Conservation (phyloP, 2,888 invertebrate species). For the Netelia melanura region DNA sequence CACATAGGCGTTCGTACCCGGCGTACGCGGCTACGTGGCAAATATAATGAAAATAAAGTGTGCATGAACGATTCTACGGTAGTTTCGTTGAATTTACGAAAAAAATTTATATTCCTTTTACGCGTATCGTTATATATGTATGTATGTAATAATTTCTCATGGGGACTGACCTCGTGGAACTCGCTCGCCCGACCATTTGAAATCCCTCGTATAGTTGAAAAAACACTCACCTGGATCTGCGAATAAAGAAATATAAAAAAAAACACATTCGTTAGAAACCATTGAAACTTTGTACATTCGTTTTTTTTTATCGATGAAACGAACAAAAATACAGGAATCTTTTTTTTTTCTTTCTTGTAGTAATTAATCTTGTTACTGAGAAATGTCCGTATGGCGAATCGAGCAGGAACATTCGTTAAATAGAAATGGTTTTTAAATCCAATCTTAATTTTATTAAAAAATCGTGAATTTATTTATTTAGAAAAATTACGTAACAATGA, state of each 20-base stretch:
- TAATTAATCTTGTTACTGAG: no score
- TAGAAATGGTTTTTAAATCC: no score
- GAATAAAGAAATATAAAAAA: conserved; percentile 49
- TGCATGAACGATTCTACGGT: conserved; percentile 24
- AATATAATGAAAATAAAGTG: conserved; percentile 40
- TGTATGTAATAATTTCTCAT: neutral
- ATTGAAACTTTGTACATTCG: conserved; percentile 33
- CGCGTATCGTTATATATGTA: neutral
- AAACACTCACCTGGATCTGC: conserved; percentile 63
- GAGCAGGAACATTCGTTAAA: no score
- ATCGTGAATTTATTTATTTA: no score
- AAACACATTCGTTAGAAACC: conserved; percentile 23
- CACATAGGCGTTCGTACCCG: conserved; percentile 21
- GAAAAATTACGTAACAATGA: no score
- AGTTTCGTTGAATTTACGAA: conserved; percentile 27
- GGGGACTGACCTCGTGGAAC: conserved; percentile 40
- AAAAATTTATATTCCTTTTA: conserved; percentile 14
- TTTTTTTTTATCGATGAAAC: neutral
- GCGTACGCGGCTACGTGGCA: neutral
- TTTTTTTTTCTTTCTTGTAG: no score
- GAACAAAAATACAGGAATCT: no score
- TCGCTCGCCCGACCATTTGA: conserved; percentile 10
- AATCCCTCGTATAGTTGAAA: conserved; percentile 5
- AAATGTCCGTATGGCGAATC: no score
- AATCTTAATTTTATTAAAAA: no score